Evolutionary conservation across 2,797 vertebrate genomes (phyloP), one percentile per base, ranked within the genome.

Genomic region (Borostomias antarcticus): DNA sequence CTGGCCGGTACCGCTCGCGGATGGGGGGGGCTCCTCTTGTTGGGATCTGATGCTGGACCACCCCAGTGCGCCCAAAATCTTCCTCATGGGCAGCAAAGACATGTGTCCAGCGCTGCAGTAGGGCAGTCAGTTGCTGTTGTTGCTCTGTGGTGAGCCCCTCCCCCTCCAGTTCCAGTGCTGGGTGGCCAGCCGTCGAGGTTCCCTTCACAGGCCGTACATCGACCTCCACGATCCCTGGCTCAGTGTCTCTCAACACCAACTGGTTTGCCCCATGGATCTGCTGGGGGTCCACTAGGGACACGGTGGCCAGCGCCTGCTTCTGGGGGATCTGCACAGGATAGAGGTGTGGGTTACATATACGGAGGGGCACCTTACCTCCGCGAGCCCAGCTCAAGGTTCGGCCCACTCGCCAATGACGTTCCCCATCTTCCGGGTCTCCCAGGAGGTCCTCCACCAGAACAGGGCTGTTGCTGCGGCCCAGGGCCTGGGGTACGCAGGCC

Each of bases 41-140:
- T 1, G 30, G 62, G 8, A 64, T 64, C 3, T 64, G 62, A 5
- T 64, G 48, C 3, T 2, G 4, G n/a, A 64, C 47, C 4, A n/a
- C 48, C 3, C 2, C 8, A 1, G 30, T 53, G 3, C 48, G 1
- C 2, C 48, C 62, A 25, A 52, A 64, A 17, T 64, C 29, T 5
- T 63, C 61, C 1, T 59, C 19, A 11, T 40, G n/a, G 19, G 58
- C 58, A 35, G 58, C 33, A 13, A 59, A 59, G 11, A 59, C 29
- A 32, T 8, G 33, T 29, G 33, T 1, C 33, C 56, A 58, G 13
- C 17, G 3, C 28, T 0, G n/a, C 8, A 43, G 23, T 1, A 60
- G 21, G 11, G 35, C 58, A 0, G n/a, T 43, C 33, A 60, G 35
- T 9, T 26, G 33, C 32, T 10, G n/a, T 13, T 60, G 58, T 43